Conservation (phyloP, 2,797 vertebrate genomes). For the Cirrhinus mrigala region DNA sequence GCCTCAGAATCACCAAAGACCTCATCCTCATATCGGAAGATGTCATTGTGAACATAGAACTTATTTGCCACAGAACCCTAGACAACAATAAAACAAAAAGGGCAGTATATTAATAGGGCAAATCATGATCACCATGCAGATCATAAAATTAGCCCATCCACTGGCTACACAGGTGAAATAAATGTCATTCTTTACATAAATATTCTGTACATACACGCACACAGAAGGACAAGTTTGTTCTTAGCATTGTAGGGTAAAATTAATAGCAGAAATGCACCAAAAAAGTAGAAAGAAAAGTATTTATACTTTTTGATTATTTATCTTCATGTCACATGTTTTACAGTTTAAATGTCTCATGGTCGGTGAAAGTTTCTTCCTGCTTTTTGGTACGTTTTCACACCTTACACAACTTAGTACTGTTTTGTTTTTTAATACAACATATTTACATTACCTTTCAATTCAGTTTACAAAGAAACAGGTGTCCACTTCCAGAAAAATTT, state of each 20-base stretch:
- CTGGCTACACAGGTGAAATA: background rate
- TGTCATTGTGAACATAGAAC: slow-evolving; percentile 99
- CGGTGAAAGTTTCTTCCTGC: background rate
- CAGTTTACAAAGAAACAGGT: background rate
- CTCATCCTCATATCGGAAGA: slow-evolving; percentile 98
- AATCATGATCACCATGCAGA: background rate
- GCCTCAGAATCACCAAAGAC: slow-evolving; percentile 98
- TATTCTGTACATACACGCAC: background rate
- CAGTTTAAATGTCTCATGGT: too few species aligned
- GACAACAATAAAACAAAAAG: background rate
- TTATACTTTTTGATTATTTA: too few species aligned
- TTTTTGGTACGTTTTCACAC: background rate
- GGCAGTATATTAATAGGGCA: background rate
- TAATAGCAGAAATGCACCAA: background rate
- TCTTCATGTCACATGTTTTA: too few species aligned
- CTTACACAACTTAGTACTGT: too few species aligned
- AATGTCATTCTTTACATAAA: background rate
- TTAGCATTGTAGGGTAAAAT: background rate
- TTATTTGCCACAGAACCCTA: slow-evolving; percentile 99
- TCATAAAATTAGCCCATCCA: background rate
- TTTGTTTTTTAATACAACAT: background rate
- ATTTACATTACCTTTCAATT: background rate
- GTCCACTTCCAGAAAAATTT: too few species aligned
- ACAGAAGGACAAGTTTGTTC: background rate
- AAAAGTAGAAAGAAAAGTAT: too few species aligned